Percentiles rank a stretch among this genome's conserved stretches.
phyloP scores from a whole-genome alignment of 2,113 vertebrate species.

The Galemys pyrenaicus region DNA sequence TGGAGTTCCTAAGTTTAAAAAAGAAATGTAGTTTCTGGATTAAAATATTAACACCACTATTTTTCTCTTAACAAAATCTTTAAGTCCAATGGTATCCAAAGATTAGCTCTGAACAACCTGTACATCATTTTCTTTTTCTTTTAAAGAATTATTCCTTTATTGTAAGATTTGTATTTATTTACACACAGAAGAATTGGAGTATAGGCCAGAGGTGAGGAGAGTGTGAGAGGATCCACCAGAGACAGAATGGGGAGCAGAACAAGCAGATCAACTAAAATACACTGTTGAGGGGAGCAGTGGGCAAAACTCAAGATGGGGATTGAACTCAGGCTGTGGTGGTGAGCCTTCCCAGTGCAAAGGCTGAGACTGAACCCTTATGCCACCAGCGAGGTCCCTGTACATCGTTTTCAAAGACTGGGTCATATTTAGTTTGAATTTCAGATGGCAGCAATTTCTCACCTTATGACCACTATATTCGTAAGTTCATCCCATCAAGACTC shows the following conservation, averaged over 20 bases:
- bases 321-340: too few relatives aligned
- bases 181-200: too few relatives aligned
- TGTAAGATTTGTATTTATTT: too few relatives aligned
- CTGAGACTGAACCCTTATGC: too few relatives aligned
- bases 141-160: too few relatives aligned
- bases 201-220: too few relatives aligned
- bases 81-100: background rate
- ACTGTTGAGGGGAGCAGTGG: too few relatives aligned
- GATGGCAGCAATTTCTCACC: background rate
- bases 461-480: background rate
- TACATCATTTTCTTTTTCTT: background rate
- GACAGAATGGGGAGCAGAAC: too few relatives aligned
- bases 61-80: conserved; percentile 41
- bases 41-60: background rate
- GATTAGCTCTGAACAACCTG: background rate
- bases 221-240: too few relatives aligned
- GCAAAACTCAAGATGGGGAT: too few relatives aligned
- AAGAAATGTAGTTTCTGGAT: background rate
- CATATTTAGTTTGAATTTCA: conserved; percentile 22
- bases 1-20: background rate
- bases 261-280: too few relatives aligned
- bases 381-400: background rate
- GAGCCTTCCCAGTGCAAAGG: too few relatives aligned
- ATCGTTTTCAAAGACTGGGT: conserved; percentile 7
- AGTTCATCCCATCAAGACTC: background rate